Conservation (phyloP, 2,113 vertebrate species). For the Neolamprologus brichardi region DNA sequence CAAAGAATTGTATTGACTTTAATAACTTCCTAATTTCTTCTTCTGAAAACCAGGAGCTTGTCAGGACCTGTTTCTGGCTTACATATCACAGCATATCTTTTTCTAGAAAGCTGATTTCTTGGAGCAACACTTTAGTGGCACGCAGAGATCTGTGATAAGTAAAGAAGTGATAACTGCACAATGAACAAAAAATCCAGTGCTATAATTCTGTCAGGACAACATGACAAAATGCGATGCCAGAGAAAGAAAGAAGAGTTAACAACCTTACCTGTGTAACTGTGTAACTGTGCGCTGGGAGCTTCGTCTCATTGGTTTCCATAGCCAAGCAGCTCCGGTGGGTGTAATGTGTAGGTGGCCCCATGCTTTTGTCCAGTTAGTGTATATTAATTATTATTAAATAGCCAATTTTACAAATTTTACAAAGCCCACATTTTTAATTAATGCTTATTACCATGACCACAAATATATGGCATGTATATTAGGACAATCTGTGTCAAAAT, state of each 20-base stretch:
- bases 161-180: neutral
- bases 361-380: neutral
- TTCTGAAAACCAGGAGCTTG: neutral
- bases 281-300: neutral
- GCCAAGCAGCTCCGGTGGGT: neutral
- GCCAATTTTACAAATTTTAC: neutral
- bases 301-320: neutral
- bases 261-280: neutral
- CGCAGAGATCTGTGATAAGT: neutral
- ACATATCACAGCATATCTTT: neutral
- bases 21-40: neutral
- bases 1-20: neutral
- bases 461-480: neutral
- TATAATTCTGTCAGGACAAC: neutral
- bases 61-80: neutral
- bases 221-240: neutral
- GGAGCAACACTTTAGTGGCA: neutral
- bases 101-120: neutral
- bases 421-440: neutral
- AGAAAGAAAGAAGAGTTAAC: neutral
- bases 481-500: neutral
- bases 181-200: neutral
- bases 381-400: neutral
- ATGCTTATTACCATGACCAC: neutral
- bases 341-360: neutral